A percentile compares a stretch with the other conserved stretches of the same genome.
Conservation (phyloP, 2,113 vertebrate species). For the Catharus bicknelli region DNA sequence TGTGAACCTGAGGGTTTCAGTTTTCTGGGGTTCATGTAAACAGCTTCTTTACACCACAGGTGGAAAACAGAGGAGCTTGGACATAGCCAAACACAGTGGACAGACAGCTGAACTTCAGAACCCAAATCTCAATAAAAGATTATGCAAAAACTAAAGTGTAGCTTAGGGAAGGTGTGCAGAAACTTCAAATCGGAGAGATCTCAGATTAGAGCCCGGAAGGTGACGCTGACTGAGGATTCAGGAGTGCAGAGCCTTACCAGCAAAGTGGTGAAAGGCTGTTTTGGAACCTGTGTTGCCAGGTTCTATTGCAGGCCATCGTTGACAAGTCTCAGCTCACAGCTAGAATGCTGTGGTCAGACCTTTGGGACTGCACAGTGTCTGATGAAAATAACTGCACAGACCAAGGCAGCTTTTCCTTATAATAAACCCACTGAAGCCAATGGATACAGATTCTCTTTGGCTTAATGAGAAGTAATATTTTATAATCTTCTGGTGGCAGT, state of each 20-base stretch:
- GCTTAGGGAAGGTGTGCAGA: background rate
- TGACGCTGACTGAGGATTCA: background rate
- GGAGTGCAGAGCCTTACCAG: background rate
- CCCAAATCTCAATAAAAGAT: background rate
- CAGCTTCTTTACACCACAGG: background rate
- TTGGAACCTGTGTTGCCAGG: background rate
- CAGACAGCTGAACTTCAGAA: background rate
- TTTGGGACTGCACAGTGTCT: background rate
- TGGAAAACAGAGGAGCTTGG: background rate
- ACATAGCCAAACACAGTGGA: too few relatives aligned
- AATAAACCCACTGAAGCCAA: background rate
- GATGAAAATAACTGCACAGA: background rate
- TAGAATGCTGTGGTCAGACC: background rate
- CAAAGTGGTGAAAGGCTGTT: background rate
- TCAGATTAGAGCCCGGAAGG: background rate
- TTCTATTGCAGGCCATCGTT: rapidly evolving
- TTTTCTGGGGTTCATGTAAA: background rate
- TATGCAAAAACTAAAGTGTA: background rate
- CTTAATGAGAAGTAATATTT: background rate
- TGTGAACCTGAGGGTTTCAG: background rate
- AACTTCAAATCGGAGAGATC: background rate
- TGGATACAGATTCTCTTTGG: background rate
- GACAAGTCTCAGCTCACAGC: background rate
- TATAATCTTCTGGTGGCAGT: background rate
- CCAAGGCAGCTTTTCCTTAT: background rate